phyloP scores from a whole-genome alignment of 1,140 invertebrate species.

The Saccostrea glomerata region DNA sequence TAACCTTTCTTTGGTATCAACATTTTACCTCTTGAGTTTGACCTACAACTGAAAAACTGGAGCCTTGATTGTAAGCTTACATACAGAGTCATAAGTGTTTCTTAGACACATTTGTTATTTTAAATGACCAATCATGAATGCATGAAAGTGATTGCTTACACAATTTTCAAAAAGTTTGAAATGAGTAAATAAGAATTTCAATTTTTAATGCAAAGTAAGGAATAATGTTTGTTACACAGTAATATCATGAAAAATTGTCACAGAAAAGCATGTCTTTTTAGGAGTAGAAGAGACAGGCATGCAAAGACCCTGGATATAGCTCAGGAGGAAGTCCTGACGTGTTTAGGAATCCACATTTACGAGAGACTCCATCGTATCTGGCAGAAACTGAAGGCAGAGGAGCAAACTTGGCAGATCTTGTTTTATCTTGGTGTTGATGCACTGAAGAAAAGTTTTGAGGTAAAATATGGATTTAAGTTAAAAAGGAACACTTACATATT shows the following conservation, averaged over 20 bases:
- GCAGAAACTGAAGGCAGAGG: conserved; percentile 91
- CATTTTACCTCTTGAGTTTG: no score
- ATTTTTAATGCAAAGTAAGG: neutral
- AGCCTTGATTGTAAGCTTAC: no score
- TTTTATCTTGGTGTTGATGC: conserved; percentile 92
- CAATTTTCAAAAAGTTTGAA: no score
- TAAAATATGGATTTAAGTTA: conserved; percentile 45
- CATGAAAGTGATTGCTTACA: no score
- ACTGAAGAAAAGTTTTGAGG: conserved; percentile 90
- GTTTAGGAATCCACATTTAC: conserved; percentile 93
- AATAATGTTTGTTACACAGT: neutral
- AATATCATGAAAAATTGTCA: neutral
- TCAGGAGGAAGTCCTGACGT: conserved; percentile 96
- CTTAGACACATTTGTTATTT: no score
- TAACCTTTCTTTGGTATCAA: no score
- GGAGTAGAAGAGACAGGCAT: conserved; percentile 89
- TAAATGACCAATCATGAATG: no score
- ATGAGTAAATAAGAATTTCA: no score
- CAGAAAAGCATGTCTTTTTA: conserved; percentile 6
- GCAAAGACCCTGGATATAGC: conserved; percentile 96
- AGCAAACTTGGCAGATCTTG: conserved; percentile 93
- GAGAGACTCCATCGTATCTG: conserved; percentile 92
- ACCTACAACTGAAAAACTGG: neutral
- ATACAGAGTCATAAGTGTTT: no score
- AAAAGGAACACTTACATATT: neutral